phyloP scores from a whole-genome alignment of 1,140 invertebrate genomes.

The Brachionus rotundiformis region DNA sequence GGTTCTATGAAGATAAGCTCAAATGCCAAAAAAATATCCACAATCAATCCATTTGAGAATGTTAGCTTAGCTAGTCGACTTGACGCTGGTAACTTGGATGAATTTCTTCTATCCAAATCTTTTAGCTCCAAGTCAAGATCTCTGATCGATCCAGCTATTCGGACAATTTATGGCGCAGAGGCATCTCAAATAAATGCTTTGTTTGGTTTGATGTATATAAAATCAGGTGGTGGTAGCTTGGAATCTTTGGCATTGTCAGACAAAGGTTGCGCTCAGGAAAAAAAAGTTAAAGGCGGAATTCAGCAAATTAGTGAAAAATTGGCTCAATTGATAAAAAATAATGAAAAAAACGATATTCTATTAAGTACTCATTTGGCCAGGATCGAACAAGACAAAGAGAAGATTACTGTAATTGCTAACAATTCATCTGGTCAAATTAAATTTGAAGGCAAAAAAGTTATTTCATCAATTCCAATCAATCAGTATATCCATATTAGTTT shows the following conservation, averaged over 20 bases:
- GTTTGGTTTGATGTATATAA: slow-evolving; percentile 62
- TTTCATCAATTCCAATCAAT: slow-evolving; percentile 49
- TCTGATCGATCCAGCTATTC: slow-evolving; percentile 54
- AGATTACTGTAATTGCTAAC: slow-evolving; percentile 51
- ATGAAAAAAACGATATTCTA: slow-evolving; percentile 59
- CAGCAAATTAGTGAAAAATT: slow-evolving; percentile 61
- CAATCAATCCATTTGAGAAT: slow-evolving; percentile 27
- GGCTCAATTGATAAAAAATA: slow-evolving; percentile 54
- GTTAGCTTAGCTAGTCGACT: background rate
- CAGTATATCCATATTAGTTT: slow-evolving; percentile 59
- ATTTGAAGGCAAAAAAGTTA: slow-evolving; percentile 24
- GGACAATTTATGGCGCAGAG: slow-evolving; percentile 60
- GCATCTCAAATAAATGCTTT: slow-evolving; percentile 61
- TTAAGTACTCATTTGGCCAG: slow-evolving; percentile 58
- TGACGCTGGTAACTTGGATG: background rate
- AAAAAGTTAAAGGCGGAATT: slow-evolving; percentile 58
- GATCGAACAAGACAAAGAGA: slow-evolving; percentile 58
- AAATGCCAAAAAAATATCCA: slow-evolving; percentile 23
- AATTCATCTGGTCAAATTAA: background rate
- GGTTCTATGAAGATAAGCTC: background rate
- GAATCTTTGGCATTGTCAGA: slow-evolving; percentile 58
- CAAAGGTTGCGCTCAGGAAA: slow-evolving; percentile 1
- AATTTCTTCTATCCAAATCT: slow-evolving; percentile 55
- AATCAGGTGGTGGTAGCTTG: slow-evolving; percentile 61
- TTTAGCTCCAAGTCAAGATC: slow-evolving; percentile 59